Conservation (phyloP, 1,140 invertebrate genomes). For the Ceratina japonica region DNA sequence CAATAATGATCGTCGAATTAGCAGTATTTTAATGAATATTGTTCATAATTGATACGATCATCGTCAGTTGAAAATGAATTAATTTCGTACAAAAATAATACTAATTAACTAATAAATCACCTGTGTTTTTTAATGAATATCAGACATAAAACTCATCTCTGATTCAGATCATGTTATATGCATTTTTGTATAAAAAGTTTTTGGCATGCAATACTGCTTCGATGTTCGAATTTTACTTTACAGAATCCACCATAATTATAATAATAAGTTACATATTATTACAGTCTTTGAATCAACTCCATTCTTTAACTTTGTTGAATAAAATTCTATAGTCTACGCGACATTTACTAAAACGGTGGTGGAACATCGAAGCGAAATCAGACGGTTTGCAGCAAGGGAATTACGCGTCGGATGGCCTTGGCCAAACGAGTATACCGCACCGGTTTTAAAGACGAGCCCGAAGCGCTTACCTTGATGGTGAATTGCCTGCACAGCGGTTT, state of each 20-base stretch:
- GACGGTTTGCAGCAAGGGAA: not conserved
- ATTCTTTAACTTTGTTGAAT: too few relatives aligned
- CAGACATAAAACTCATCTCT: too few relatives aligned
- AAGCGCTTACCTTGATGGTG: constrained; percentile 79
- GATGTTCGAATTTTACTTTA: not conserved
- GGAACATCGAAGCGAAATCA: not conserved
- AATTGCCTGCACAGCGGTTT: constrained; percentile 95
- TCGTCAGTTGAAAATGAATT: not conserved
- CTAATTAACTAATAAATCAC: not conserved
- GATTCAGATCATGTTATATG: not conserved
- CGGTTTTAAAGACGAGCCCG: not conserved
- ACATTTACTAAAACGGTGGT: not conserved
- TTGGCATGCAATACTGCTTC: not conserved
- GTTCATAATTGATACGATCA: not conserved
- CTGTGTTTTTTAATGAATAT: too few relatives aligned
- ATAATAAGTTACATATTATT: too few relatives aligned
- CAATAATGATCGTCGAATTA: not conserved
- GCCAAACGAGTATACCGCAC: too few relatives aligned
- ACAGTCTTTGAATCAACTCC: too few relatives aligned
- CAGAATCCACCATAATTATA: too few relatives aligned
- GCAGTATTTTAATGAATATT: not conserved
- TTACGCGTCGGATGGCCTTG: constrained; percentile 26
- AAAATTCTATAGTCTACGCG: too few relatives aligned
- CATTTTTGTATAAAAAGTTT: not conserved
- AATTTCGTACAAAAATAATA: not conserved